Percentiles rank a stretch among this genome's conserved stretches.
Conservation (phyloP, 2,113 vertebrate species). For the Apteryx owenii region DNA sequence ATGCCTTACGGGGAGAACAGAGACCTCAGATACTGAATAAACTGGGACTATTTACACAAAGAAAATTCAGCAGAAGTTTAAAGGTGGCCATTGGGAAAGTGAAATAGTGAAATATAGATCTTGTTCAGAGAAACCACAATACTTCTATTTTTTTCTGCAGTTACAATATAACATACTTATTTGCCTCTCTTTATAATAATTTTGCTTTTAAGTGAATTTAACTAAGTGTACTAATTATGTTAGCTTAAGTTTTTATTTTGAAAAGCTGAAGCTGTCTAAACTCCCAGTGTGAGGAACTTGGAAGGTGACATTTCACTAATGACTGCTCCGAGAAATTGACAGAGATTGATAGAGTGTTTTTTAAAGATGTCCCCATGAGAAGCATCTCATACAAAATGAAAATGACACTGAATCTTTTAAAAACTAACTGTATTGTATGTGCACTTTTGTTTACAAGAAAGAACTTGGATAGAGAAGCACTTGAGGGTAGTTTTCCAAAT, state of each 20-base stretch:
- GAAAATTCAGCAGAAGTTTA: not conserved
- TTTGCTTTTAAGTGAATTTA: slow-evolving; percentile 34
- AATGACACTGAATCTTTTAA: slow-evolving; percentile 53
- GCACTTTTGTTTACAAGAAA: slow-evolving; percentile 9
- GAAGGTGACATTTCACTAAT: slow-evolving; percentile 83
- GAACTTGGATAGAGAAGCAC: not conserved
- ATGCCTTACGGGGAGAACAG: not conserved
- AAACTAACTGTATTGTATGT: not conserved
- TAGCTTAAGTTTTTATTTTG: slow-evolving; percentile 56
- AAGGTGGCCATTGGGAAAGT: not conserved
- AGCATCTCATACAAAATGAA: slow-evolving; percentile 36
- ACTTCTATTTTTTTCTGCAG: not conserved
- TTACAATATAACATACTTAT: not conserved
- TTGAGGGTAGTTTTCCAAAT: not conserved
- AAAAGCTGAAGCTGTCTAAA: slow-evolving; percentile 44
- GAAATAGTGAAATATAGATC: not conserved
- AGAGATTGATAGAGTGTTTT: slow-evolving; percentile 74
- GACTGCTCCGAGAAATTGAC: slow-evolving; percentile 71
- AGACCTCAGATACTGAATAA: not conserved
- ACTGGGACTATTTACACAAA: not conserved
- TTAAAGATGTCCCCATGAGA: slow-evolving; percentile 60
- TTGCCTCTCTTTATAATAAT: not conserved
- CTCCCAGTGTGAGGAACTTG: slow-evolving; percentile 42
- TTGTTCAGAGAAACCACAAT: not conserved
- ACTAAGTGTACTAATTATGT: slow-evolving; percentile 35